Percentiles rank a stretch among this genome's conserved stretches.
Conservation (phyloP, 2,113 vertebrate genomes). For the Synchiropus splendidus region DNA sequence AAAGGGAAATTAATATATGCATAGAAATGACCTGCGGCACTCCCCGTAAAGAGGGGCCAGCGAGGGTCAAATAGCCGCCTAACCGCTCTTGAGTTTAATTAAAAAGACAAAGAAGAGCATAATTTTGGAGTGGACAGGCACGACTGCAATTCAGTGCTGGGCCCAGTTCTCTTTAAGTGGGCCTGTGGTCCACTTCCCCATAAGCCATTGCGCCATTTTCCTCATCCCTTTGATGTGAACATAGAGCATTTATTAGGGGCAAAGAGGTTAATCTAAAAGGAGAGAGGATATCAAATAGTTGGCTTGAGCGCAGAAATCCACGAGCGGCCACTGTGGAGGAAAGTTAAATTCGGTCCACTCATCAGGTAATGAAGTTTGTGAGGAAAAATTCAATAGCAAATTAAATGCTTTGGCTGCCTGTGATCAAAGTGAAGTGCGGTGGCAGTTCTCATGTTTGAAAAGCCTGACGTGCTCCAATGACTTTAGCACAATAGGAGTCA, state of each 20-base stretch:
- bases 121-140: conserved; percentile 42
- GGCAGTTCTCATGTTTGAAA: conserved; percentile 16
- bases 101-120: conserved; percentile 67
- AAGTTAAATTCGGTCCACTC: conserved; percentile 41
- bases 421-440: conserved; percentile 5
- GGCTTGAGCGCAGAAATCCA: conserved; percentile 24
- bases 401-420: not conserved
- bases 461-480: conserved; percentile 30
- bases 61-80: conserved; percentile 65
- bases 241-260: conserved; percentile 57
- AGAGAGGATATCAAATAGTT: conserved; percentile 53
- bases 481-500: conserved; percentile 36
- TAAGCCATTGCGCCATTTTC: conserved; percentile 44
- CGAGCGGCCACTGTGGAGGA: conserved; percentile 19
- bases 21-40: conserved; percentile 64
- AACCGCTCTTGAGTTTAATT: conserved; percentile 67
- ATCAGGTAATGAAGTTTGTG: conserved; percentile 44
- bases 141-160: conserved; percentile 33
- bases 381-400: conserved; percentile 22
- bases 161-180: conserved; percentile 22
- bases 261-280: conserved; percentile 58
- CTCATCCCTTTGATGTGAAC: conserved; percentile 60
- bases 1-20: conserved; percentile 62
- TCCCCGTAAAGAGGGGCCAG: conserved; percentile 52
- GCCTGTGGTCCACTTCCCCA: conserved; percentile 34